phyloP scores from a whole-genome alignment of 2,888 invertebrate species.

The Desoria tigrina region DNA sequence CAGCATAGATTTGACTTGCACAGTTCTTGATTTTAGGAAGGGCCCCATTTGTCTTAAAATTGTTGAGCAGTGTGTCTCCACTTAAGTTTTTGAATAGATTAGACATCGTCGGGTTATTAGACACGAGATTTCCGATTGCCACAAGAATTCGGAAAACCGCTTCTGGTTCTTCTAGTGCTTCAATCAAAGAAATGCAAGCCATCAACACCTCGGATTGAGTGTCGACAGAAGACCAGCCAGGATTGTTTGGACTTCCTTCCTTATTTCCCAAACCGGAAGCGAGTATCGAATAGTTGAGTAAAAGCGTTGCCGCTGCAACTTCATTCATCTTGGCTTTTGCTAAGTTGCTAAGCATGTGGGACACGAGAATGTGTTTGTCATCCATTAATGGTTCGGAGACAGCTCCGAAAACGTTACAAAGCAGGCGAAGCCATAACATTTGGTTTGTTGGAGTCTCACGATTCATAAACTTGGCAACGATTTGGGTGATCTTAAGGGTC shows the following conservation, averaged over 20 bases:
- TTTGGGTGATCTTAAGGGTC: conserved; percentile 55
- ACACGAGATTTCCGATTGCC: conserved; percentile 43
- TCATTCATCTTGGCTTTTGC: conserved; percentile 66
- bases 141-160: conserved; percentile 48
- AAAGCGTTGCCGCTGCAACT: conserved; percentile 72
- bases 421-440: conserved; percentile 72
- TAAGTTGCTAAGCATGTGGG: conserved; percentile 62
- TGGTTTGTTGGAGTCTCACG: conserved; percentile 68
- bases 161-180: conserved; percentile 53
- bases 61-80: conserved; percentile 35
- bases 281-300: conserved; percentile 70
- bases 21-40: conserved; percentile 49
- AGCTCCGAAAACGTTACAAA: conserved; percentile 75
- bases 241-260: conserved; percentile 60
- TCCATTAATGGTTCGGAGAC: conserved; percentile 64
- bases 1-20: conserved; percentile 39
- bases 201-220: conserved; percentile 76
- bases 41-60: conserved; percentile 31
- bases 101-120: conserved; percentile 32
- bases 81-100: conserved; percentile 44
- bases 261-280: conserved; percentile 56
- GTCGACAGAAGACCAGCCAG: conserved; percentile 67
- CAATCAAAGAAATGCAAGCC: conserved; percentile 70
- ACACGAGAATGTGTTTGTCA: conserved; percentile 63
- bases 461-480: conserved; percentile 53